These are phyloP conservation scores for Graptemys geographica DNA, from an alignment of 2,797 vertebrate genomes.

Conservation along the genomic window DNA sequence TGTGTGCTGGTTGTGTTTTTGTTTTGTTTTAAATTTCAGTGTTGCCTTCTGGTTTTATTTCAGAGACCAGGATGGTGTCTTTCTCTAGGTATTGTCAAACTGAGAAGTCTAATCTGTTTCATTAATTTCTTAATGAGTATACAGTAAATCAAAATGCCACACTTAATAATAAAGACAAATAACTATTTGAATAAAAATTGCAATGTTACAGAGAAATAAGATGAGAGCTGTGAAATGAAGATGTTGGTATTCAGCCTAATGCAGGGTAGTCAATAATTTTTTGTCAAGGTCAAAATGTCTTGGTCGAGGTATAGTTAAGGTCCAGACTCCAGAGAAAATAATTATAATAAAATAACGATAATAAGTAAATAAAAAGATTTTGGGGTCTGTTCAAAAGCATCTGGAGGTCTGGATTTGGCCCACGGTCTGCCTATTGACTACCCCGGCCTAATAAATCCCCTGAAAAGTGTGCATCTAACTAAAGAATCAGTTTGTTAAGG, in stretches of 20 bases:
- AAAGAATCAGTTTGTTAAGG: slow-evolving; percentile 10
- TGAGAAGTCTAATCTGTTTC: not conserved
- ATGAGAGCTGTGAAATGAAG: not conserved
- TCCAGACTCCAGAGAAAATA: not conserved
- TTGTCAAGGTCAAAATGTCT: not conserved
- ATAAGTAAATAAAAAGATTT: not conserved
- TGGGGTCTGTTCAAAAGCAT: not conserved
- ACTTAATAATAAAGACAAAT: not conserved
- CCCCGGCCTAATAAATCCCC: not conserved
- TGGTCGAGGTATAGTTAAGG: not conserved
- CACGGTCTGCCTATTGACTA: not conserved
- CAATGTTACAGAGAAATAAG: not conserved
- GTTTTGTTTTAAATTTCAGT: not conserved
- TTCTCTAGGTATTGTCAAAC: not conserved
- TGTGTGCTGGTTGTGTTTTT: not conserved
- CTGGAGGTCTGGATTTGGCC: not conserved
- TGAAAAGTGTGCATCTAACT: not conserved
- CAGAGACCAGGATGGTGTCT: not conserved
- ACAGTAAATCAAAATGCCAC: not conserved
- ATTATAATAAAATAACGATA: not conserved
- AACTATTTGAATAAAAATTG: not conserved
- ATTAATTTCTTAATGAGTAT: not conserved
- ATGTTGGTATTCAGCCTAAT: not conserved
- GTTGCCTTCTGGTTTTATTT: not conserved
- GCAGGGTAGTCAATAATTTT: not conserved